Base-by-base conservation (phyloP, 2,113 vertebrate genomes). In the Anas platyrhynchos region DNA sequence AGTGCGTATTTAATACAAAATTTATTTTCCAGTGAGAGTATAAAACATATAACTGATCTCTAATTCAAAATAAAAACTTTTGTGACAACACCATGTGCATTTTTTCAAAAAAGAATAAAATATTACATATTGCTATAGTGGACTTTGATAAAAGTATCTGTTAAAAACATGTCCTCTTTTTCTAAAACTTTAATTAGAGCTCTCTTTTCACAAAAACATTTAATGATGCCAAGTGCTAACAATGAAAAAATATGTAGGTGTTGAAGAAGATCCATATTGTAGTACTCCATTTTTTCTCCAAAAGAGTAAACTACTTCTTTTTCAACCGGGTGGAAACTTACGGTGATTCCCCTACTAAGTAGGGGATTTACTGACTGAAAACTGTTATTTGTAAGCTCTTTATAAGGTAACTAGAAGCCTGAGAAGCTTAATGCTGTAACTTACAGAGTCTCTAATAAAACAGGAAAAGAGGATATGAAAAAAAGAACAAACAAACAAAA, bases 291-390 rank as follows among this genome's bases (percentile, higher is more conserved):
- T 68, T 90, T 74, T 96, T 83, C 54, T 62, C 44, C 34, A 46
- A 50, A 92, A 73, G 63, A 76, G 44, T 32, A 91, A 68, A 75
- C 50, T 55, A n/a, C 50, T 83, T 94, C 88, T 86, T 29, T 88
- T 94, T 96, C 79, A 91, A 68, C 18, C 34, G 48, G 46, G 67
- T 0, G 21, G 83, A 92, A 96, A 95, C 76, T 88, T 93, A 55
- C 22, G 12, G 83, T 82, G 43, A 65, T 88, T 93, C 38, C 80
- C 79, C 76, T 91, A 16, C 61, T 20, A 61, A 86, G 54, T 3
- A 91, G 82, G n/a, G 76, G 61, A 72, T 91, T 96, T 88, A 83
- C 90, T 86, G 61, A 92, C 46, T 88, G 78, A 29, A 63, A 88
- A 74, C 22, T 78, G 56, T 34, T 71, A 72, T 15, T 80, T 16